A percentile compares a stretch with the other conserved stretches of the same genome.
phyloP scores from a whole-genome alignment of 2,888 invertebrate species.

The Teleiodes luculella region DNA sequence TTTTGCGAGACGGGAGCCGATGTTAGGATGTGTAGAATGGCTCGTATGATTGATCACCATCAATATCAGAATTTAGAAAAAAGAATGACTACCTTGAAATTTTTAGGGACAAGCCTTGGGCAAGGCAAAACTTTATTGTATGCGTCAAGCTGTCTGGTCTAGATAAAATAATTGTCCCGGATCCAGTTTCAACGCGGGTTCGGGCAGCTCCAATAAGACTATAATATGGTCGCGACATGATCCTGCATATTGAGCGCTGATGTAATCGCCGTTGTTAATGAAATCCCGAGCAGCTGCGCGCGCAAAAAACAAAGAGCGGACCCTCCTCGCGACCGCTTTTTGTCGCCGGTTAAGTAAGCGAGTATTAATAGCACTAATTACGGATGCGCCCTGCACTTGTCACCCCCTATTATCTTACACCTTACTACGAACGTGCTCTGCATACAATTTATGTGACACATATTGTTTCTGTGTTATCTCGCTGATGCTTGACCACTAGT shows the following conservation, averaged over 20 bases:
- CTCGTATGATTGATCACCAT: no score
- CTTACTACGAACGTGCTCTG: not conserved
- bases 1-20: no score
- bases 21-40: no score
- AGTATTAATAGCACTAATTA: slow-evolving; percentile 16
- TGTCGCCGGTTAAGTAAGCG: slow-evolving; percentile 13
- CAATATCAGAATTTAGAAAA: no score
- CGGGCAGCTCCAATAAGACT: not conserved
- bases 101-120: no score
- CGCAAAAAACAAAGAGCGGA: not conserved
- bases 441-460: not conserved
- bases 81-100: no score
- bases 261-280: slow-evolving; percentile 3
- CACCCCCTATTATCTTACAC: not conserved
- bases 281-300: slow-evolving; percentile 6
- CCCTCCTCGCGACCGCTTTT: slow-evolving; percentile 1
- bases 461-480: not conserved
- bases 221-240: not conserved
- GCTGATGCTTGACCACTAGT: not conserved
- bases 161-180: not conserved
- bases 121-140: not conserved
- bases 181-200: not conserved
- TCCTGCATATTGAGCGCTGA: slow-evolving; percentile 1
- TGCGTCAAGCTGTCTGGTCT: not conserved
- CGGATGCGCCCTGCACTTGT: slow-evolving; percentile 8